Evolutionary conservation across 2,888 invertebrate genomes (phyloP), one percentile per base, ranked within the genome.

Genomic region (Iselma pallidipennis): DNA sequence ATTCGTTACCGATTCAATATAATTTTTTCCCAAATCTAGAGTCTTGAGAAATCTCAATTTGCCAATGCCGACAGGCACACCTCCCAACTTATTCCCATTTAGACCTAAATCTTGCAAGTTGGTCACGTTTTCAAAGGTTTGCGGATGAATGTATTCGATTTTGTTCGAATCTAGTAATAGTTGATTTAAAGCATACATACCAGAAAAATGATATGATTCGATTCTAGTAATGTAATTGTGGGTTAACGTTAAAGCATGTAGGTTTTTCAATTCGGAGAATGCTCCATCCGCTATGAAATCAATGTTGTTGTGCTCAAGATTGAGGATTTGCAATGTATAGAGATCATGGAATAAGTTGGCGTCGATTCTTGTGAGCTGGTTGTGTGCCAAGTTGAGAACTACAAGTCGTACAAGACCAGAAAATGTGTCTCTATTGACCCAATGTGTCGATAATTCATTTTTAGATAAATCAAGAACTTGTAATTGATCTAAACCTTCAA

Each of bases 21-120:
- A 85, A 82, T 95, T 95, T 82, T 92, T 91, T 51, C 92, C 92
- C 71, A 95, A 84, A 82, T 94, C 92, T 63, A 95, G 83, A 26
- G 90, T 89, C 76, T 89, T 90, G 73, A 95, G 82, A 74, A 89
- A 88, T 69, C 86, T 83, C 66, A 93, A 83, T 70, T 87, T 87
- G 71, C 88, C 87, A 65, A 91, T 85, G 45, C 91, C 91, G 73
- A 85, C 85, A 63, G 92, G 91, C 59, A 90, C 85, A 70, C 87
- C 87, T 37, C 86, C 86, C 72, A 94, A 83, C 74, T 85, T 82
- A 82, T 94, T 94, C 63, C 88, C 89, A 74, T 89, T 90, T 66
- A 93, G 82, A 49, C 90, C 89, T 69, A 93, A 84, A 79, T 92
- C 92, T 78, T 91, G 89, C 42, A 94, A 84, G 78, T 89, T 89